These are phyloP conservation scores for Phoxinus phoxinus DNA, from an alignment of 2,113 vertebrate species.

Conservation along the genomic window DNA sequence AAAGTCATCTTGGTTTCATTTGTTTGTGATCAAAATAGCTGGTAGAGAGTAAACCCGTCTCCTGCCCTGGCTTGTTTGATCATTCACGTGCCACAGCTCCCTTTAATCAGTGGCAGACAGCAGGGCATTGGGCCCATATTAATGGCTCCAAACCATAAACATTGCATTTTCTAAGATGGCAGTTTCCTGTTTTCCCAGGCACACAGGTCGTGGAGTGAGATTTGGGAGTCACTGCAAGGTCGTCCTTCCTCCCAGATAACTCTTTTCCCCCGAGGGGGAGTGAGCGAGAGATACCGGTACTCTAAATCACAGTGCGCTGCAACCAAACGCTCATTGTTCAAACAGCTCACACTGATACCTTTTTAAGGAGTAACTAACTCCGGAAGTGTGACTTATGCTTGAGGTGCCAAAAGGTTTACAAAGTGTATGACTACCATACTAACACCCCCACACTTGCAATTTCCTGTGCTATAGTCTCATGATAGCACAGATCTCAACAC, in stretches of 20 bases:
- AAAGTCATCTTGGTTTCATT: conserved; percentile 29
- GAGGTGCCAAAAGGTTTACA: conserved; percentile 16
- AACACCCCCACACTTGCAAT: conserved; percentile 24
- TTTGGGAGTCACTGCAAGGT: conserved; percentile 85
- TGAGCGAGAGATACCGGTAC: conserved; percentile 13
- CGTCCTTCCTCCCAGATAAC: conserved; percentile 82
- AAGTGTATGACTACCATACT: not conserved
- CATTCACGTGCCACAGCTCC: conserved; percentile 37
- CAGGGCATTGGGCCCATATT: conserved; percentile 50
- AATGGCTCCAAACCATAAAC: conserved; percentile 70
- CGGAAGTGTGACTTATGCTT: conserved; percentile 4
- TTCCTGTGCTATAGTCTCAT: conserved; percentile 10
- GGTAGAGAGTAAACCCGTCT: conserved; percentile 16
- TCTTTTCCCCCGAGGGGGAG: conserved; percentile 17
- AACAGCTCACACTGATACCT: conserved; percentile 14
- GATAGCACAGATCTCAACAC: not conserved
- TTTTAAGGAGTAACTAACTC: conserved; percentile 14
- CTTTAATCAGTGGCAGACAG: conserved; percentile 63
- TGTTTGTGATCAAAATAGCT: conserved; percentile 26
- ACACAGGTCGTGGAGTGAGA: conserved; percentile 80
- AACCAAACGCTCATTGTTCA: conserved; percentile 14
- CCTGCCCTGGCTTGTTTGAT: conserved; percentile 19
- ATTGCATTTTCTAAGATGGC: conserved; percentile 75
- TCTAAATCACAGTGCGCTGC: conserved; percentile 8
- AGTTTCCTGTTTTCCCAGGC: conserved; percentile 85